Evolutionary conservation across 2,797 vertebrate genomes (phyloP).

Genomic region (Microcaecilia unicolor): DNA sequence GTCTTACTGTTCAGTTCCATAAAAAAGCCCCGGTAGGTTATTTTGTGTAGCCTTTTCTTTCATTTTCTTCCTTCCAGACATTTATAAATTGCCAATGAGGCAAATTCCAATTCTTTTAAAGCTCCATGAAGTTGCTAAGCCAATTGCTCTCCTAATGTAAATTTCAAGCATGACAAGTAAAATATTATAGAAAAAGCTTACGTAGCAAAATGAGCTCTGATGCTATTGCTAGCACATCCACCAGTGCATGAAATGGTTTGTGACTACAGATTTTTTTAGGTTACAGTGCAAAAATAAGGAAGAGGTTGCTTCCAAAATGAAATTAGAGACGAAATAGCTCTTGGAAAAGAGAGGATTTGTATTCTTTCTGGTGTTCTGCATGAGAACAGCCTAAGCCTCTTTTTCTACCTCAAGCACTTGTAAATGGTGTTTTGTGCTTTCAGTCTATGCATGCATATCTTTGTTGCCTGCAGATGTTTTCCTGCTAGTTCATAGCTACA

Average conservation of each 20-base stretch:
- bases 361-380: background rate
- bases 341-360: background rate
- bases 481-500: too few species aligned
- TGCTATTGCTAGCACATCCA: background rate
- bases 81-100: background rate
- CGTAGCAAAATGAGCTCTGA: slow-evolving; percentile 2
- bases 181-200: background rate
- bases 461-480: too few species aligned
- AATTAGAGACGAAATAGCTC: background rate
- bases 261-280: background rate
- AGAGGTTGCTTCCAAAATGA: slow-evolving; percentile 7
- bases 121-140: background rate
- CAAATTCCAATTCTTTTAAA: background rate
- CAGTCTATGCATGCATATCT: too few species aligned
- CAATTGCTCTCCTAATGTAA: background rate
- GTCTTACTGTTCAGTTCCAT: too few species aligned
- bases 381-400: too few species aligned
- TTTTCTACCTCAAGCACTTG: too few species aligned
- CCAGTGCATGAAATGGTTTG: background rate
- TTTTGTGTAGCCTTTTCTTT: too few species aligned
- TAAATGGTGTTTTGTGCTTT: too few species aligned
- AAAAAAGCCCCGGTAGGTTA: too few species aligned
- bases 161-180: slow-evolving; percentile 3
- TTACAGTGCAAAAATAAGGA: background rate
- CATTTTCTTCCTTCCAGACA: background rate